phyloP scores from a whole-genome alignment of 37 sponge, comb jelly and placozoan species.

The Ianthella basta region DNA sequence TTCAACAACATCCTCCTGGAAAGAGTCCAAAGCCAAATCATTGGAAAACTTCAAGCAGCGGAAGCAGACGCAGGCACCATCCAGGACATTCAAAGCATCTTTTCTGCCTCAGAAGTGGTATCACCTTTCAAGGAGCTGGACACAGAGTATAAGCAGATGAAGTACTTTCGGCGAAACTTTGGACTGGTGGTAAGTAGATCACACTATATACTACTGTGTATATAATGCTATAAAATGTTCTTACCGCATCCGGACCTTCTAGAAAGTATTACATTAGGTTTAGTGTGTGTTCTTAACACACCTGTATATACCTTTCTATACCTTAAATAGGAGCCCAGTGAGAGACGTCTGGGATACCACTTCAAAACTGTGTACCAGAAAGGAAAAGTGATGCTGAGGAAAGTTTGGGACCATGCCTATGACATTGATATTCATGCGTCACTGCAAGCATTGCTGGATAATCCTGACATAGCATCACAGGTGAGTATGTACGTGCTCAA shows the following conservation, averaged over 20 bases:
- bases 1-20: neutral
- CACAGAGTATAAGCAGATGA: neutral
- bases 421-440: neutral
- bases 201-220: neutral
- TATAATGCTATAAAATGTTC: too few species aligned
- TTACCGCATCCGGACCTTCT: too few species aligned
- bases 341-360: neutral
- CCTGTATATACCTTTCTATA: neutral
- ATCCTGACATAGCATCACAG: neutral
- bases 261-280: too few species aligned
- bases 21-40: too few species aligned
- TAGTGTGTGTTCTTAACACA: neutral
- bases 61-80: neutral
- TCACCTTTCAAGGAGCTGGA: neutral
- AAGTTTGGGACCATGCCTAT: constrained; percentile 3
- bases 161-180: neutral
- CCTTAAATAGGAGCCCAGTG: neutral
- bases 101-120: neutral
- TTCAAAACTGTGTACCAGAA: neutral
- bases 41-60: too few species aligned
- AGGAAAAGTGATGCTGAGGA: neutral
- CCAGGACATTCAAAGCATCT: neutral
- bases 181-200: neutral
- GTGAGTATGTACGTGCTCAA: neutral
- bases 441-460: constrained; percentile 7